These are phyloP conservation scores for Himalopsyche phryganea DNA, from an alignment of 1,140 invertebrate genomes.

Conservation along the genomic window DNA sequence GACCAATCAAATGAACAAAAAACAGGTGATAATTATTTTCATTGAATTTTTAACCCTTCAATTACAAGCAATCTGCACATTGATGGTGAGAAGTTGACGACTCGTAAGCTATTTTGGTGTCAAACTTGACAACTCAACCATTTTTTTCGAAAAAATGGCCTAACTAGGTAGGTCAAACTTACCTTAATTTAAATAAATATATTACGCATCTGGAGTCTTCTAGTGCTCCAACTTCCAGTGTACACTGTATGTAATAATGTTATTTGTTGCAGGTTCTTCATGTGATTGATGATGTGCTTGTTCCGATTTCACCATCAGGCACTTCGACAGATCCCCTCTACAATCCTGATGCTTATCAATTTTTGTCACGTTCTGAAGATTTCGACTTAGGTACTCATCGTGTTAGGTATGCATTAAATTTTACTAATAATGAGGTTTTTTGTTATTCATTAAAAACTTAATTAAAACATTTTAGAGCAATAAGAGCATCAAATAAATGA, in stretches of 20 bases:
- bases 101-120: no score
- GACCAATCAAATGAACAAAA: constrained; percentile 55
- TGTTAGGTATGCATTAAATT: constrained; percentile 53
- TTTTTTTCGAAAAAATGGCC: no score
- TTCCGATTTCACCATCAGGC: constrained; percentile 61
- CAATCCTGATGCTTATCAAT: constrained; percentile 75
- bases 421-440: neutral
- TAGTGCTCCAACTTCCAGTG: no score
- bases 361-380: constrained; percentile 70
- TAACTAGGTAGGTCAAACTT: no score
- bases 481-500: neutral
- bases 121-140: no score
- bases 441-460: neutral
- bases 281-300: constrained; percentile 76
- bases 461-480: neutral
- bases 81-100: no score
- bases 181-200: no score
- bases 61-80: no score
- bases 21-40: constrained; percentile 59
- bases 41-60: no score
- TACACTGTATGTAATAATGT: neutral
- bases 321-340: constrained; percentile 60
- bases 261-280: constrained; percentile 66
- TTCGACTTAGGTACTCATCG: constrained; percentile 65
- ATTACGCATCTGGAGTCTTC: no score